phyloP scores from a whole-genome alignment of 2,797 vertebrate species.

The Tangara arthus region DNA sequence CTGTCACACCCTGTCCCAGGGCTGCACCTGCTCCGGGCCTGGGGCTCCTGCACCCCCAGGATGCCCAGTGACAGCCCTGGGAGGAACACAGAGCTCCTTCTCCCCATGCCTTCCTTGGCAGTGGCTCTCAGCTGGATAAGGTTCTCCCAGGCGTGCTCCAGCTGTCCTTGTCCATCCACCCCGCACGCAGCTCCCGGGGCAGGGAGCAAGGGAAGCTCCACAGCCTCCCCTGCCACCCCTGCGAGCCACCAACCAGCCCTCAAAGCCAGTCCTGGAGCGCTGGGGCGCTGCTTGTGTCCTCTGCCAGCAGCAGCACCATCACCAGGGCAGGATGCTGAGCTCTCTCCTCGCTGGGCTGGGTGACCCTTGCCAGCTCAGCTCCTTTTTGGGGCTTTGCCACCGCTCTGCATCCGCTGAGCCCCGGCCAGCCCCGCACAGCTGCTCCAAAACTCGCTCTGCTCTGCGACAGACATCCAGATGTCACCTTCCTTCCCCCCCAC shows the following conservation, averaged over 20 bases:
- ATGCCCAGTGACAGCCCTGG: not conserved
- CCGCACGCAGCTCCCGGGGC: accelerated
- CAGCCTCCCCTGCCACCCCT: not conserved
- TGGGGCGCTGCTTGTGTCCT: not conserved
- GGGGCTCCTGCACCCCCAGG: not conserved
- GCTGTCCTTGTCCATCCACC: not conserved
- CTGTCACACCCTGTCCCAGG: not conserved
- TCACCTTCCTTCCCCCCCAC: conserved; percentile 10
- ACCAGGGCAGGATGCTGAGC: accelerated
- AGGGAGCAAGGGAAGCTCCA: not conserved
- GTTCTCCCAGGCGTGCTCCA: not conserved
- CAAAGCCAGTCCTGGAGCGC: not conserved
- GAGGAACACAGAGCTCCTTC: not conserved
- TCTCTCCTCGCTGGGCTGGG: accelerated
- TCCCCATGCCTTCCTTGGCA: not conserved
- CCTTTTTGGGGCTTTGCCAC: not conserved
- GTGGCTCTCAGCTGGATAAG: not conserved
- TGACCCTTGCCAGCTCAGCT: not conserved
- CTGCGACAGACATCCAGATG: not conserved
- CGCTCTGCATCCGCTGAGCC: not conserved
- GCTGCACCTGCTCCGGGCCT: not conserved
- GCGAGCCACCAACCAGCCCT: not conserved
- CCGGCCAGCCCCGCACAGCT: accelerated
- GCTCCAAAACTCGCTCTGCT: accelerated
- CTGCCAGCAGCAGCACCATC: not conserved